Evolutionary conservation across 2,888 invertebrate genomes (phyloP).

Genomic region (Leucophora obtusa): DNA sequence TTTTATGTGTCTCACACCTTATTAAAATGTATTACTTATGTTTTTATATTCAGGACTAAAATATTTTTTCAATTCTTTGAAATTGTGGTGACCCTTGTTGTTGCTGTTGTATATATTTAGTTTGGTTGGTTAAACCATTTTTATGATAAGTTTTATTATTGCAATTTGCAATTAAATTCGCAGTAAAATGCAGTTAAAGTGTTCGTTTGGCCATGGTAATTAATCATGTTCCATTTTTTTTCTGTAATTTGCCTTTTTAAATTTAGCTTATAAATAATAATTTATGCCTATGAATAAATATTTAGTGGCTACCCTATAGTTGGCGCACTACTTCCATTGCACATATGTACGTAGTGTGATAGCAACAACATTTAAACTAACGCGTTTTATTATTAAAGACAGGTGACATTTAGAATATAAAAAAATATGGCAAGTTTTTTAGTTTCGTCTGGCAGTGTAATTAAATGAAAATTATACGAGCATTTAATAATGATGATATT

Average conservation of each 20-base stretch:
- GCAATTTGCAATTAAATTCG: constrained; percentile 63
- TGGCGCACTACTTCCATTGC: constrained; percentile 9
- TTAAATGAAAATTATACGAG: constrained; percentile 57
- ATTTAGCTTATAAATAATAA: constrained; percentile 29
- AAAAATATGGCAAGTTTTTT: constrained; percentile 31
- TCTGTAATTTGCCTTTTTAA: neutral
- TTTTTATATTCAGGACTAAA: constrained; percentile 34
- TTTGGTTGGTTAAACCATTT: constrained; percentile 31
- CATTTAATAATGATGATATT: constrained; percentile 50
- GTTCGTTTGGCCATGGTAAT: constrained; percentile 65
- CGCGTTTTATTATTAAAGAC: constrained; percentile 19
- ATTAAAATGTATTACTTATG: constrained; percentile 61
- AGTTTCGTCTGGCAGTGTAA: constrained; percentile 33
- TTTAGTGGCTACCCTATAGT: constrained; percentile 24
- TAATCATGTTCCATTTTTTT: constrained; percentile 64
- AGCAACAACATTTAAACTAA: neutral
- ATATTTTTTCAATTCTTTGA: constrained; percentile 4
- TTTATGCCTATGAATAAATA: constrained; percentile 52
- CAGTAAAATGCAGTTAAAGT: constrained; percentile 64
- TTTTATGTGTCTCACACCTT: constrained; percentile 58
- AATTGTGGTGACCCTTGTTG: constrained; percentile 45
- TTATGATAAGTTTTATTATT: constrained; percentile 64
- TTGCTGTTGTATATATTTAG: neutral
- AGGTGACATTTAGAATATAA: constrained; percentile 46
- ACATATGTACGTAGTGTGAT: neutral